Percentiles rank a stretch among this genome's conserved stretches.
These are phyloP conservation scores for Brachyopa scutellaris DNA, from an alignment of 2,888 invertebrate genomes.

Conservation along the genomic window DNA sequence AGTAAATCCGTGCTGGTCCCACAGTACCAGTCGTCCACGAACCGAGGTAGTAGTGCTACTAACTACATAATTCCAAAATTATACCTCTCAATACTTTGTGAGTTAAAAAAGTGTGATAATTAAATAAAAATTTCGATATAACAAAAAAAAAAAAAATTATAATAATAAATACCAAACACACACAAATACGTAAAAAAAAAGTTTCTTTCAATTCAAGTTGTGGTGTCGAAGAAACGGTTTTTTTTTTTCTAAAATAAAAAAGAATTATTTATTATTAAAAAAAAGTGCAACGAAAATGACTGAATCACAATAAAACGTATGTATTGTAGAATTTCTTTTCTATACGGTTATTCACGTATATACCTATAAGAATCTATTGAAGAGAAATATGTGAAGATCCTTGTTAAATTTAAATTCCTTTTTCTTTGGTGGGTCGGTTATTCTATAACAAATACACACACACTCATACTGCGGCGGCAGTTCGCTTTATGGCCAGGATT, in stretches of 20 bases:
- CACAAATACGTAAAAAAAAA: no score
- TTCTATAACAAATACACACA: no score
- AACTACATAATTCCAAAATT: neutral
- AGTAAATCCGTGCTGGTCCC: constrained; percentile 51
- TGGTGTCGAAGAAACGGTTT: no score
- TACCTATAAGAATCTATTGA: constrained; percentile 19
- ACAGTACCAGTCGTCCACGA: constrained; percentile 41
- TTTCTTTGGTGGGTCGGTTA: no score
- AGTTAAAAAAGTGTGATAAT: neutral
- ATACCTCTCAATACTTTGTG: neutral
- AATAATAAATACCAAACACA: no score
- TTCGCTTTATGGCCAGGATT: no score
- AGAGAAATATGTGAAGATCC: constrained; percentile 36
- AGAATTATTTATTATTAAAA: neutral
- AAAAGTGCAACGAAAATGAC: neutral
- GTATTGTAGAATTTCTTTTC: neutral
- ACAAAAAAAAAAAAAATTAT: no score
- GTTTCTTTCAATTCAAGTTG: no score
- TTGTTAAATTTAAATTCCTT: neutral
- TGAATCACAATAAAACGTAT: neutral
- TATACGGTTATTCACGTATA: constrained; percentile 5
- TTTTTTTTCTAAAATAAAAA: no score
- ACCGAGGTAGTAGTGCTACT: constrained; percentile 17
- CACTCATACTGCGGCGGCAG: no score
- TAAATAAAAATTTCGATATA: neutral